Base-by-base conservation (phyloP, 2,888 invertebrate genomes). In the Sphecodes monilicornis region DNA sequence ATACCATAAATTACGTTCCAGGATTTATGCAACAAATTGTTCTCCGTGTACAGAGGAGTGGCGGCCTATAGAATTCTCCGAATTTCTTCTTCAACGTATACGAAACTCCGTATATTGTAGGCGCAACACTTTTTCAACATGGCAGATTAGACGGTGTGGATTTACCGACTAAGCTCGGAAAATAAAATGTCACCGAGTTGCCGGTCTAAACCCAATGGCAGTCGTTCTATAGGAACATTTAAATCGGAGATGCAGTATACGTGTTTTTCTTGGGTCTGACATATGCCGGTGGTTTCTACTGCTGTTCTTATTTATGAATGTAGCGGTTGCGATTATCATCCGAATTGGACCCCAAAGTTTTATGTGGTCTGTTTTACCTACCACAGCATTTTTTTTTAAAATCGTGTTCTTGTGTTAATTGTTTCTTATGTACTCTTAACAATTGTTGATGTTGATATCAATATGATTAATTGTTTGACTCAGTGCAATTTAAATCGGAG, bases 11-110 rank as follows among this genome's bases (percentile, higher is more conserved):
- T 78, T 68, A 81, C 64, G 72, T 3, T 29, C 66, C n/a, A 26
- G 57, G 68, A 73, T 81, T 81, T 72, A 78, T 72, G 70, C 78
- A 78, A 81, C 78, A 81, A 81, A 81, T 78, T 72, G 78, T 71
- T 26, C 26, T 29, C 26, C 32, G 41, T 78, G 22, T 71, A 32
- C 71, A 50, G 22, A 4, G 22, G 22, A 32, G 4, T 4, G 18
- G 36, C 18, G 36, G 66, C 68, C 32, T 41, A 54, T 78, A 43
- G 73, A 81, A 73, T 46, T 43, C 54, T n/a, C 1, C n/a, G 22
- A 60, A 11, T 60, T 32, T 29, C 41, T 60, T 57, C 72, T 36
- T 32, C 32, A 22, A 26, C 6, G 32, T 18, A 5, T 3, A 41
- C 60, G 39, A 50, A 72, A 64, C 13, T 16, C 8, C 2, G n/a